Conservation (phyloP, 2,797 vertebrate genomes). For the Brachymystax lenok region DNA sequence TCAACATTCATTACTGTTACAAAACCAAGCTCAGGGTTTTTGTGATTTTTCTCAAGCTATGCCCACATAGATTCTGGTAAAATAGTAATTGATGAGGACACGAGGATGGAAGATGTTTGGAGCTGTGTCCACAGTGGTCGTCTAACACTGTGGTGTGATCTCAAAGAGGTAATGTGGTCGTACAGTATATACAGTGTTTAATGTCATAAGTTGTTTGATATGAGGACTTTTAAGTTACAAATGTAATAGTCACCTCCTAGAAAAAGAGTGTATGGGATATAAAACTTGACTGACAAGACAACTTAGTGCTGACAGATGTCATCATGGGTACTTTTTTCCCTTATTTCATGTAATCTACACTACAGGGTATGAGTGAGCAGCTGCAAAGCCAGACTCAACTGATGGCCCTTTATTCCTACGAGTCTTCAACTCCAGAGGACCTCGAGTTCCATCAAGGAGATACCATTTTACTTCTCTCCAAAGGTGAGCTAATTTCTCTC, state of each 20-base stretch:
- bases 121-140: conserved; percentile 63
- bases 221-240: not conserved
- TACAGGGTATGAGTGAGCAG: conserved; percentile 11
- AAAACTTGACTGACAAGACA: not conserved
- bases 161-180: conserved; percentile 71
- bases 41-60: conserved; percentile 64
- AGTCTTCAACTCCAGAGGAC: conserved; percentile 87
- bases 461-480: conserved; percentile 81
- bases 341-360: not conserved
- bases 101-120: conserved; percentile 82
- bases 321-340: conserved; percentile 14
- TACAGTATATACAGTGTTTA: not conserved
- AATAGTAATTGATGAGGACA: conserved; percentile 57
- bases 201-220: not conserved
- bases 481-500: conserved; percentile 66
- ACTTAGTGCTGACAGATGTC: not conserved
- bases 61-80: conserved; percentile 53
- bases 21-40: not conserved
- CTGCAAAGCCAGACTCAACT: conserved; percentile 54
- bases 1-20: not conserved
- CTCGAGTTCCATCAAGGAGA: conserved; percentile 86
- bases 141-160: conserved; percentile 86
- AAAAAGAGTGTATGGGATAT: not conserved
- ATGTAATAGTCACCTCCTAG: not conserved
- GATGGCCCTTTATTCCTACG: conserved; percentile 83